phyloP scores from a whole-genome alignment of 2,888 invertebrate species.

The Deroplatys truncata region DNA sequence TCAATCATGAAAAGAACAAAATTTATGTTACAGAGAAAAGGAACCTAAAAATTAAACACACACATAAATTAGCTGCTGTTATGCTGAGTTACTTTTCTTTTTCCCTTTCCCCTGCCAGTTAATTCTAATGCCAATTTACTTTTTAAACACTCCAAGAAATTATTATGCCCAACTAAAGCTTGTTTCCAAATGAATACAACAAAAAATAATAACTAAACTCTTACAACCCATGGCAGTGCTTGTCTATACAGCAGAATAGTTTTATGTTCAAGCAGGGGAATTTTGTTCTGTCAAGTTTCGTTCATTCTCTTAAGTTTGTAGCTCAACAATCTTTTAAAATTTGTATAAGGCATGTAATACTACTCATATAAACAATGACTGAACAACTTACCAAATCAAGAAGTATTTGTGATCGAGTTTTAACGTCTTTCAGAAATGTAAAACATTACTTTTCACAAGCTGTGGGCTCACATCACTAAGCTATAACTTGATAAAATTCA shows the following conservation, averaged over 20 bases:
- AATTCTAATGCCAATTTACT: neutral
- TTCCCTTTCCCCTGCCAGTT: neutral
- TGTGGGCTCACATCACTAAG: neutral
- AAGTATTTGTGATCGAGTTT: neutral
- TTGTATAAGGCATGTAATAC: neutral
- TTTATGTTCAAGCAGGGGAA: neutral
- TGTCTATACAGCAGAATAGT: neutral
- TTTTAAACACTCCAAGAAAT: neutral
- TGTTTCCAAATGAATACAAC: neutral
- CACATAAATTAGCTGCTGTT: neutral
- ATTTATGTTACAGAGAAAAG: neutral
- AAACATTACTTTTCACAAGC: neutral
- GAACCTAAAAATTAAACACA: neutral
- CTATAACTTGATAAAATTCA: neutral
- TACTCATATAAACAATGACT: neutral
- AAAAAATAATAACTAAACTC: neutral
- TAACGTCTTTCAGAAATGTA: neutral
- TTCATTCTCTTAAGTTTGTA: conserved; percentile 5
- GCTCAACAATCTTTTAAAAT: neutral
- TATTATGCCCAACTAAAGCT: neutral
- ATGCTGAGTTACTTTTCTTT: neutral
- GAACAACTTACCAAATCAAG: neutral
- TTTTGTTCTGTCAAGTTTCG: conserved; percentile 18
- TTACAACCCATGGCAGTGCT: neutral
- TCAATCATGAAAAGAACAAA: neutral